These are phyloP conservation scores for Paralichthys olivaceus DNA, from an alignment of 2,113 vertebrate genomes.

Conservation along the genomic window DNA sequence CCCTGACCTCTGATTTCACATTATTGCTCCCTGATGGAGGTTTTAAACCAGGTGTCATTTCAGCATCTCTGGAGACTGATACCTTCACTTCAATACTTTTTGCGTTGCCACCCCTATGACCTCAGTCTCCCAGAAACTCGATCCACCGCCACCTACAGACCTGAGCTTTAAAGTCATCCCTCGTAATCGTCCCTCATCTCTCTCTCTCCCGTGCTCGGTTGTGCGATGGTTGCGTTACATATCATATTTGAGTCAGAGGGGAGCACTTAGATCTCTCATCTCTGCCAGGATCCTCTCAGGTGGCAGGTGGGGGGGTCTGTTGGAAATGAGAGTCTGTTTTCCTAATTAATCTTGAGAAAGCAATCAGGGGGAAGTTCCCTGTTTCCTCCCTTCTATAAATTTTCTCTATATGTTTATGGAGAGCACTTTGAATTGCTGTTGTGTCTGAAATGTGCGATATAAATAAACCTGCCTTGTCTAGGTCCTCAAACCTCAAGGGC, in stretches of 20 bases:
- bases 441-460: too few species aligned
- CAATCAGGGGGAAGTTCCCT: not conserved
- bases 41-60: constrained; percentile 17
- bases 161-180: constrained; percentile 14
- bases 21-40: constrained; percentile 6
- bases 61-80: constrained; percentile 25
- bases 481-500: constrained; percentile 43
- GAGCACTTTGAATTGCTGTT: too few species aligned
- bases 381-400: too few species aligned
- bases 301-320: constrained; percentile 15
- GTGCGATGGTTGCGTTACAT: constrained; percentile 10
- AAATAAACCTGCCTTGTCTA: constrained; percentile 2
- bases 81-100: constrained; percentile 15
- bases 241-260: constrained; percentile 33
- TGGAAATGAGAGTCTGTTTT: constrained; percentile 44
- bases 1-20: constrained; percentile 20
- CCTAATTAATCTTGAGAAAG: constrained; percentile 40
- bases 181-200: constrained; percentile 17
- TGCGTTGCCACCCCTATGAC: not conserved
- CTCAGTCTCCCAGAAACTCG: constrained; percentile 45
- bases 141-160: constrained; percentile 16
- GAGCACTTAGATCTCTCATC: not conserved
- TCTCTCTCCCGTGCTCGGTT: constrained; percentile 27
- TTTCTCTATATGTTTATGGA: too few species aligned
- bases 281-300: constrained; percentile 11